Base-by-base conservation (phyloP, 2,888 invertebrate species). In the Drosophila meridionalis region DNA sequence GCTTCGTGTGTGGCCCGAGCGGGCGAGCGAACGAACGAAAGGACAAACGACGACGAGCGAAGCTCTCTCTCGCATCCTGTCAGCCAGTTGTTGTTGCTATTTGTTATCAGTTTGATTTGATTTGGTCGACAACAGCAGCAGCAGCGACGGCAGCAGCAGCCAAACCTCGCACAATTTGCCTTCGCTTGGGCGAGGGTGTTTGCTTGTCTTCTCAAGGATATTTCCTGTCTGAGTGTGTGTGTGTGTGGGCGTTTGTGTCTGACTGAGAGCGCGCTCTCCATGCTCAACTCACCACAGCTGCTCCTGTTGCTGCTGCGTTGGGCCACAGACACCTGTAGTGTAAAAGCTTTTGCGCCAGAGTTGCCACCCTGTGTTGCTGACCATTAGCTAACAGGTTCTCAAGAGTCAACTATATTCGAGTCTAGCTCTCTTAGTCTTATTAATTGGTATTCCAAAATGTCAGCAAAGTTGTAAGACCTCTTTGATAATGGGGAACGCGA, bases 101-200 rank as follows among this genome's bases (percentile, higher is more conserved):
- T 80, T 83, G 85, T 87, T 89, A 89, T 87, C 87, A 89, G 83
- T 87, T 87, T 80, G 87, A 83, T 83, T 87, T 87, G 83, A 85
- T 87, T 84, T 80, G 69, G 60, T 56, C 63, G 79, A 68, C 68
- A 60, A 26, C 55, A 50, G 47, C 52, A 61, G 36, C 73, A 58
- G 34, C 53, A 68, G 38, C 65, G 63, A 36, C 59, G 48, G 53
- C 50, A 59, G 26, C 50, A 50, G 42, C 55, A 52, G 59, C 47
- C 56, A 28, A 63, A 69, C 87, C 90, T 90, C 90, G 78, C 84
- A 87, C 90, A 88, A 89, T 76, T 78, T 73, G 68, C 80, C 73
- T 83, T 73, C 63, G 69, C 84, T 88, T 88, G 82, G 71, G 79
- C 74, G 72, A 80, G 83, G 69, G 48, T 60, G 53, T 56, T 20